A percentile compares a stretch with the other conserved stretches of the same genome.
Conservation (phyloP, 2,797 vertebrate species). For the Fringilla coelebs region DNA sequence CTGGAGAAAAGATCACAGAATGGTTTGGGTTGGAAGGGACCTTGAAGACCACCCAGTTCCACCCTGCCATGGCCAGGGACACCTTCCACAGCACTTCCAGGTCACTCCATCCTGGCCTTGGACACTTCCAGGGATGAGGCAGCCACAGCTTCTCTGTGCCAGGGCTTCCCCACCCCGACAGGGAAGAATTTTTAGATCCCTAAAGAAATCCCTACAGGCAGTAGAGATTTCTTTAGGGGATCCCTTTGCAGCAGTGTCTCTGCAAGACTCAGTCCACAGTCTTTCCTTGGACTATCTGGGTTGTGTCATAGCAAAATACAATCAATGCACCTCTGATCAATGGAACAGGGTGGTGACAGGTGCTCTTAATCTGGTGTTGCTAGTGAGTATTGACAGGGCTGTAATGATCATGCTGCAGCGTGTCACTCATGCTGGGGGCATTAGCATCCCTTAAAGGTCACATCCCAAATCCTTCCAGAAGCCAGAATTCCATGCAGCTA, state of each 20-base stretch:
- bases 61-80: background rate
- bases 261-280: background rate
- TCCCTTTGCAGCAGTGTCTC: background rate
- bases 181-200: background rate
- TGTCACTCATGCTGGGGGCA: slow-evolving; percentile 79
- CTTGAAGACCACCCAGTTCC: background rate
- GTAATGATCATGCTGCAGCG: slow-evolving; percentile 78
- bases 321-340: slow-evolving; percentile 85
- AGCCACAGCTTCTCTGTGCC: background rate
- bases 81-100: background rate
- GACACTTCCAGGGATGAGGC: background rate
- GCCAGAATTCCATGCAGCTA: slow-evolving; percentile 34
- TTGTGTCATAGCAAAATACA: slow-evolving; percentile 71
- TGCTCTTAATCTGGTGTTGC: slow-evolving; percentile 81
- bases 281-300: slow-evolving; percentile 51
- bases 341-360: slow-evolving; percentile 81
- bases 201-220: background rate
- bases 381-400: slow-evolving; percentile 84
- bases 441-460: slow-evolving; percentile 91
- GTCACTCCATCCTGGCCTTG: background rate
- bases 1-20: background rate
- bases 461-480: slow-evolving; percentile 40
- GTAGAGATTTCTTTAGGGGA: too few relatives aligned
- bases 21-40: background rate
- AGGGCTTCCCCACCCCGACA: background rate